A percentile compares a stretch with the other conserved stretches of the same genome.
Evolutionary conservation across 2,113 vertebrate genomes (phyloP).

Genomic region (Gopherus flavomarginatus): DNA sequence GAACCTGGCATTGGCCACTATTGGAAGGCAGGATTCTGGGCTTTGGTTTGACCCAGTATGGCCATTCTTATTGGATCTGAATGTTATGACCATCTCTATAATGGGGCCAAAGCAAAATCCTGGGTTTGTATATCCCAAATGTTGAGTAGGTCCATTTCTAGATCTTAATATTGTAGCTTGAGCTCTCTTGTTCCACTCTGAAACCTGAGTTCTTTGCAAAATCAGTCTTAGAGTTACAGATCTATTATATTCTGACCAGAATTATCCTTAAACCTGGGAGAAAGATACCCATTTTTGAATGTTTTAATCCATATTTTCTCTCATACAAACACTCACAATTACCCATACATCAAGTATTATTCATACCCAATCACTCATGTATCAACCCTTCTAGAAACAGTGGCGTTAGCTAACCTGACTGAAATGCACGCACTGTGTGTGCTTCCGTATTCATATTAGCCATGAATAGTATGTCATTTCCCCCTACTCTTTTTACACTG

Average conservation of each 20-base stretch:
- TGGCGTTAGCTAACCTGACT: neutral
- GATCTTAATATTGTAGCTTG: neutral
- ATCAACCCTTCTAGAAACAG: neutral
- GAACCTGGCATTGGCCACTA: too few species aligned
- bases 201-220: neutral
- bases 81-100: neutral
- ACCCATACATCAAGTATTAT: neutral
- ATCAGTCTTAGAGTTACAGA: neutral
- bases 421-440: neutral
- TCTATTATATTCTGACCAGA: rapidly evolving
- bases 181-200: neutral
- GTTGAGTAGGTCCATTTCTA: neutral
- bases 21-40: too few species aligned
- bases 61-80: neutral
- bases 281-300: neutral
- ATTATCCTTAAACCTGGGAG: neutral
- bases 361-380: neutral
- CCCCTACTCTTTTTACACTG: neutral
- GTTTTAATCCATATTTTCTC: neutral
- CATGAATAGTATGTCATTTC: neutral
- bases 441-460: neutral
- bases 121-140: neutral
- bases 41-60: too few species aligned
- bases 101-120: neutral
- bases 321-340: neutral